Evolutionary conservation across 2,797 vertebrate species (phyloP), one percentile per base, ranked within the genome.

Genomic region (Aldrovandia affinis): DNA sequence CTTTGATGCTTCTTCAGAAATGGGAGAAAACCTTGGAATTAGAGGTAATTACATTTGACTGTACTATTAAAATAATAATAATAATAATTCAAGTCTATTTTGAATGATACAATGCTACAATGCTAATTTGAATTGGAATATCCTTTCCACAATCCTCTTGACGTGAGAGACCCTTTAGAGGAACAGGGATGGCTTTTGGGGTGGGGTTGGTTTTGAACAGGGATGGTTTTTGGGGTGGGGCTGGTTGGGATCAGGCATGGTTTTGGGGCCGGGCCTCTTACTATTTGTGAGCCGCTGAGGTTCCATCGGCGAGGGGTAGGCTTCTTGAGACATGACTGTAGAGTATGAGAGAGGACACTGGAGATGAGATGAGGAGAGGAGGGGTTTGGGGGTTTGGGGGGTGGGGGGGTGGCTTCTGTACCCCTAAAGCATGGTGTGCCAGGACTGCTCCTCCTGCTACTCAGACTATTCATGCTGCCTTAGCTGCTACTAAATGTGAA

Each of bases 251-350:
- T 33, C 12, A 18, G 12, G 30, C 3, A 9, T 30, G 28, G 10
- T 30, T 0, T 65, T 84, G 84, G 86, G 88, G 90, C 47, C 92
- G 88, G 96, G 96, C 96, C 95, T 95, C 94, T 95, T 85, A 92
- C 85, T 88, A 93, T 89, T 39, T 90, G 93, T 78, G 93, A 95
- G 91, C 94, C 89, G 85, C 91, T 91, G 91, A 94, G 90, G 90
- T 94, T 95, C 94, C 93, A 93, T 73, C 89, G 90, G 0, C 89
- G 93, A 84, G 88, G 86, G 87, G 91, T 94, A 86, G 93, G 91
- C 92, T 94, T 95, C 94, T 95, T 95, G 88, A 95, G 90, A 81
- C 89, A 90, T 88, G 92, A 95, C 94, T 96, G 94, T 90, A 86
- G 92, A 94, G 88, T 18, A 88, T 88, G 91, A 78, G 44, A 65